These are phyloP conservation scores for Megalops cyprinoides DNA, from an alignment of 2,797 vertebrate genomes.

Conservation along the genomic window DNA sequence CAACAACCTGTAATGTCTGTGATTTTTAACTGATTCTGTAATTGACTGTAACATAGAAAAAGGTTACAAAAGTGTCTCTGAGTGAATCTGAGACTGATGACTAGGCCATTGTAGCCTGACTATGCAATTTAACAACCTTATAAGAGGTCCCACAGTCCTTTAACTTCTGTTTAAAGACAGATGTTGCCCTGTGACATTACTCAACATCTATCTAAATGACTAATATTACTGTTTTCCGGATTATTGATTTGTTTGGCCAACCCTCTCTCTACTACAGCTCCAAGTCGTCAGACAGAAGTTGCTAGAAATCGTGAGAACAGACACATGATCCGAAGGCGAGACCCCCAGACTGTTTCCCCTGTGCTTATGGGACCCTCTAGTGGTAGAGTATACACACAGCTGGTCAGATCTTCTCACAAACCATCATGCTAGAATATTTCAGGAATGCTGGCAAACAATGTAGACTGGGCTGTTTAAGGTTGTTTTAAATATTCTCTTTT, in stretches of 20 bases:
- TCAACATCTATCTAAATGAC: background rate
- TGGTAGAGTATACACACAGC: conserved; percentile 22
- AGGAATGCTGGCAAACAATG: background rate
- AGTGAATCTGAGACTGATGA: background rate
- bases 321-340: background rate
- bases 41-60: no score
- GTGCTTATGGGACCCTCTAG: conserved; percentile 53
- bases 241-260: no score
- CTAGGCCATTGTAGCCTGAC: background rate
- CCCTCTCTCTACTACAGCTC: background rate
- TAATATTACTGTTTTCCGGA: no score
- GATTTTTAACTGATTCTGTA: no score
- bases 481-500: no score
- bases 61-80: background rate
- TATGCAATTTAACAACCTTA: background rate
- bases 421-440: background rate
- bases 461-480: no score
- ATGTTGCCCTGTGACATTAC: background rate
- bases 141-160: background rate
- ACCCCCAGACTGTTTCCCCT: background rate
- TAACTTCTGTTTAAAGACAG: background rate
- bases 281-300: background rate
- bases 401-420: background rate
- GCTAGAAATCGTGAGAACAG: background rate
- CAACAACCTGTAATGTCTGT: no score